Conservation (phyloP, 2,113 vertebrate species). For the Ictalurus punctatus region DNA sequence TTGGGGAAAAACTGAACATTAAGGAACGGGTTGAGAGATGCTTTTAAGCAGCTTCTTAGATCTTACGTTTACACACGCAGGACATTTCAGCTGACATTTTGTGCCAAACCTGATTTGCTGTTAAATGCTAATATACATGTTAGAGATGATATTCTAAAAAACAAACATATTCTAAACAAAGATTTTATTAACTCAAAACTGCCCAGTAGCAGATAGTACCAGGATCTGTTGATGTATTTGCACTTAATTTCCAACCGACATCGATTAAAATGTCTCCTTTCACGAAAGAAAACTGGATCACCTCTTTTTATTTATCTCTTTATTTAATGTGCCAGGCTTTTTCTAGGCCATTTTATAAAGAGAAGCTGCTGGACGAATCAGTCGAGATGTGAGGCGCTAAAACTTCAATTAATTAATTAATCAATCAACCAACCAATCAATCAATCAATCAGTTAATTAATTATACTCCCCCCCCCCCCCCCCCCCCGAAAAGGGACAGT, state of each 20-base stretch:
- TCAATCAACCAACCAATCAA: too few relatives aligned
- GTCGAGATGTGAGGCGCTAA: slow-evolving; percentile 32
- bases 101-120: not conserved
- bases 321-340: not conserved
- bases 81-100: not conserved
- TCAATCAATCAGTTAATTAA: too few relatives aligned
- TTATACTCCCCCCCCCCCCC: too few relatives aligned
- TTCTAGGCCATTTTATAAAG: not conserved
- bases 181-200: not conserved
- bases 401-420: not conserved
- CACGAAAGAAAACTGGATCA: not conserved
- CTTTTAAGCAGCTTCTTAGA: not conserved
- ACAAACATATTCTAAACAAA: not conserved
- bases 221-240: not conserved
- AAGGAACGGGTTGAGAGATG: not conserved
- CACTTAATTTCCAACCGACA: not conserved
- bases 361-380: slow-evolving; percentile 1
- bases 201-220: not conserved
- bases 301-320: not conserved
- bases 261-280: not conserved
- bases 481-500: too few relatives aligned
- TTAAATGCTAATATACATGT: not conserved
- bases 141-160: not conserved
- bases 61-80: not conserved
- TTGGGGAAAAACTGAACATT: not conserved